These are phyloP conservation scores for Apamea sordens DNA, from an alignment of 2,888 invertebrate genomes.

Conservation along the genomic window DNA sequence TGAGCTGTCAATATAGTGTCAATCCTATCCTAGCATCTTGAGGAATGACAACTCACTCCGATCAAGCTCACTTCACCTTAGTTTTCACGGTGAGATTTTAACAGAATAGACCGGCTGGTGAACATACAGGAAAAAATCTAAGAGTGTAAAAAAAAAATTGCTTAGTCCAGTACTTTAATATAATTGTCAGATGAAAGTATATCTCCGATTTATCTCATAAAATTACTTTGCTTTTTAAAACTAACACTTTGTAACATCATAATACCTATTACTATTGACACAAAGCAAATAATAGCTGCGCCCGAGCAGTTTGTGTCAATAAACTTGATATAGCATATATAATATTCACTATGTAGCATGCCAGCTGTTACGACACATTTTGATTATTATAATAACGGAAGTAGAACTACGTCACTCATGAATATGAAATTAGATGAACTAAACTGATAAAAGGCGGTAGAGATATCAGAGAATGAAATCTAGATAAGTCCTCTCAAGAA, in stretches of 20 bases:
- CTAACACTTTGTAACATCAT: constrained; percentile 9
- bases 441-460: background rate
- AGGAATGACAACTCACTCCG: no score
- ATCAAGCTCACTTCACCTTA: no score
- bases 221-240: constrained; percentile 4
- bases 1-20: no score
- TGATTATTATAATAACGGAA: constrained; percentile 3
- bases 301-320: constrained; percentile 15
- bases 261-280: background rate
- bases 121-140: background rate
- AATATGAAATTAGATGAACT: background rate
- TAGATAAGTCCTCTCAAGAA: background rate
- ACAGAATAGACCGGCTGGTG: no score
- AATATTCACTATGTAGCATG: constrained; percentile 8
- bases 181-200: background rate
- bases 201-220: background rate
- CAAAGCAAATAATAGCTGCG: constrained; percentile 21
- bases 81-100: no score
- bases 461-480: background rate
- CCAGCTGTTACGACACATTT: constrained; percentile 4
- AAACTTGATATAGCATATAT: constrained; percentile 23
- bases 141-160: background rate
- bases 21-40: no score
- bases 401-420: background rate
- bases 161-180: background rate